Conservation (phyloP, 2,113 vertebrate species). For the Colaptes auratus region DNA sequence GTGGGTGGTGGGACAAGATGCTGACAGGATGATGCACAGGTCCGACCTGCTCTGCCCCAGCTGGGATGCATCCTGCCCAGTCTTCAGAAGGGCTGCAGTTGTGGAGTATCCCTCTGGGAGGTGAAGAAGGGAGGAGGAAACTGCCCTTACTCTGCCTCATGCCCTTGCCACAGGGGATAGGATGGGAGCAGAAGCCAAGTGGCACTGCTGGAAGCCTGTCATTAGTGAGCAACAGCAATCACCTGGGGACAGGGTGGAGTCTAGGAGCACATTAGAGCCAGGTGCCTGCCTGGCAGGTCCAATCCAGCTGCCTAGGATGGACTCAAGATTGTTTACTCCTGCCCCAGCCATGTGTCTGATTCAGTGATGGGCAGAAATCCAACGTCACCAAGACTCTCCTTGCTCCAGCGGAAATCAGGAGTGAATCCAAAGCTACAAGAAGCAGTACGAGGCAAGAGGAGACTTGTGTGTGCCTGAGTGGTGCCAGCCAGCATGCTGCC, state of each 20-base stretch:
- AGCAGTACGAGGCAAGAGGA: background rate
- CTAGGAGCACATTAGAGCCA: background rate
- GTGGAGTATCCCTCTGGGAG: background rate
- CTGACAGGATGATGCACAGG: background rate
- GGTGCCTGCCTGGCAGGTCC: accelerated
- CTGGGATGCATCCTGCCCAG: background rate
- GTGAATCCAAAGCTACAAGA: background rate
- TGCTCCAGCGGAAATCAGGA: background rate
- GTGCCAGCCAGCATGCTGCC: background rate
- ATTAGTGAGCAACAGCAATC: background rate
- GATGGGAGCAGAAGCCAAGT: background rate
- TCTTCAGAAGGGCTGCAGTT: background rate
- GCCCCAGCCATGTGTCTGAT: background rate
- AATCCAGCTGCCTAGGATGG: background rate
- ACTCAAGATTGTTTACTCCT: background rate
- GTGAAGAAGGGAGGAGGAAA: background rate
- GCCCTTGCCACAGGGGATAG: background rate
- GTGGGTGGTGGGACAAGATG: background rate
- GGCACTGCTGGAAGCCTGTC: background rate
- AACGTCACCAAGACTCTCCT: background rate
- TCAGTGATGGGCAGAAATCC: background rate
- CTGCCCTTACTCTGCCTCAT: background rate
- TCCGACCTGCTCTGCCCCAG: background rate
- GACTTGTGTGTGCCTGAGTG: background rate
- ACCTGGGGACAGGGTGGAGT: background rate